These are phyloP conservation scores for Corvus hawaiiensis DNA, from an alignment of 2,113 vertebrate genomes.

Conservation along the genomic window DNA sequence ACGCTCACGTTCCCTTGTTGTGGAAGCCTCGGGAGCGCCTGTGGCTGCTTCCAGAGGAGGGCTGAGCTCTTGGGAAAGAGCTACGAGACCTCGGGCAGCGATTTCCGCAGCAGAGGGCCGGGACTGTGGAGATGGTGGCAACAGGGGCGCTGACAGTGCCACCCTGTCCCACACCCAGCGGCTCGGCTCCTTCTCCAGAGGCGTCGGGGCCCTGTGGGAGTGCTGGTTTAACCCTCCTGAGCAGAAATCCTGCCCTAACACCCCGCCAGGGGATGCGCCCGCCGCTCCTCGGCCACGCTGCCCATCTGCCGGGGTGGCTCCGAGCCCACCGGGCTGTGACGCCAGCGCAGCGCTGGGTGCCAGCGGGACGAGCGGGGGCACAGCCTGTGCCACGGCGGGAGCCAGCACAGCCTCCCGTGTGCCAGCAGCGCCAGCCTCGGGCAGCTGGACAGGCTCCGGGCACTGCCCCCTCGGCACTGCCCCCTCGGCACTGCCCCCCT, in stretches of 20 bases:
- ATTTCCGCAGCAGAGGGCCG: neutral
- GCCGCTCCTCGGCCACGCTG: neutral
- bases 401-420: conserved; percentile 12
- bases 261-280: neutral
- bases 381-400: neutral
- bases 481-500: fast-evolving
- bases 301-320: conserved; percentile 41
- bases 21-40: neutral
- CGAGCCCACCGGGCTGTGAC: neutral
- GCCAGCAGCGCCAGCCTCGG: neutral
- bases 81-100: neutral
- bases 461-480: neutral
- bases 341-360: neutral
- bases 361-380: neutral
- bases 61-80: neutral
- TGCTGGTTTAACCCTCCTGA: neutral
- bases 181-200: fast-evolving
- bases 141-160: fast-evolving
- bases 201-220: neutral
- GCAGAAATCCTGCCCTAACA: neutral
- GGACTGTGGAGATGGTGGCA: fast-evolving
- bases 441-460: neutral
- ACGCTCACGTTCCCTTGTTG: fast-evolving
- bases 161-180: fast-evolving
- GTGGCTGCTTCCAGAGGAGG: neutral